Conservation (phyloP, 2,888 invertebrate species). For the Zele albiditarsus region DNA sequence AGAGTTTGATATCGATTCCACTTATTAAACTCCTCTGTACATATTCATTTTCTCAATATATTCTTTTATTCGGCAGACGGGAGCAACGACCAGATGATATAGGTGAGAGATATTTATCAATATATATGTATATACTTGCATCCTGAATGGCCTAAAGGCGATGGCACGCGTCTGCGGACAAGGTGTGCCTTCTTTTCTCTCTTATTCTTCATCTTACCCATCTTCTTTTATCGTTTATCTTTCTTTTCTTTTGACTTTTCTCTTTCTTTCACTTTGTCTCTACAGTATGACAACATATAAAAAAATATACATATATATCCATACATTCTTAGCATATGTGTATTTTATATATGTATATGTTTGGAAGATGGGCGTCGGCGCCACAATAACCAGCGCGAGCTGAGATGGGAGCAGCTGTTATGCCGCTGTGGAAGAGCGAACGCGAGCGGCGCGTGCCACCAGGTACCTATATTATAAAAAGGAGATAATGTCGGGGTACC, state of each 20-base stretch:
- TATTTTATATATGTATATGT: not conserved
- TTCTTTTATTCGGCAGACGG: conserved; percentile 7
- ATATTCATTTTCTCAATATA: conserved; percentile 8
- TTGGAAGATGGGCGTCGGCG: conserved; percentile 23
- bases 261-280: not conserved
- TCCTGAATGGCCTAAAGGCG: conserved; percentile 36
- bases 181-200: conserved; percentile 41
- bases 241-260: not conserved
- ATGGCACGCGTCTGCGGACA: conserved; percentile 51
- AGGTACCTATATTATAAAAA: conserved; percentile 64
- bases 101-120: conserved; percentile 28
- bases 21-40: not conserved
- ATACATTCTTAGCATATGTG: not conserved
- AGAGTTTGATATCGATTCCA: too few species aligned
- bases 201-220: conserved; percentile 12
- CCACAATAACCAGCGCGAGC: conserved; percentile 24
- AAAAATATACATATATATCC: not conserved
- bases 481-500: conserved; percentile 69
- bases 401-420: conserved; percentile 67
- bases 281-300: not conserved
- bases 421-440: conserved; percentile 58
- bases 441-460: conserved; percentile 70
- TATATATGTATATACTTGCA: not conserved
- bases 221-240: not conserved
- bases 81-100: conserved; percentile 40